Evolutionary conservation across 2,797 vertebrate species (phyloP), one percentile per base, ranked within the genome.

Genomic region (Halcyon leucocephala): DNA sequence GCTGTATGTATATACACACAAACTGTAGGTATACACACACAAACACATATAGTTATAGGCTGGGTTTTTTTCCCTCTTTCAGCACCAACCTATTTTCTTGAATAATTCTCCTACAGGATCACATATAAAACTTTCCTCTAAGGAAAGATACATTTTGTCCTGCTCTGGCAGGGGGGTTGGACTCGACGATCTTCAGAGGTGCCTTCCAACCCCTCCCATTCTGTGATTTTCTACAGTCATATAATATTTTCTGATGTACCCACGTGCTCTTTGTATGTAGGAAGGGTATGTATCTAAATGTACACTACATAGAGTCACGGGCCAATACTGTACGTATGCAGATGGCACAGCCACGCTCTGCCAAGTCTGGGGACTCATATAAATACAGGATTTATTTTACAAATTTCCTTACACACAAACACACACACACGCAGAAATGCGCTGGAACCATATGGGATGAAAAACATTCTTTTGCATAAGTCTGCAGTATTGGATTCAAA

Each of bases 311-410:
- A 28, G 7, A 77, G 74, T 41, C 78, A 77, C 2, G 3, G 71
- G 62, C 39, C 39, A 31, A 73, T 31, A 24, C 52, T 52, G 25
- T 29, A 46, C 12, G 26, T 86, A 80, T 0, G 52, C 83, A 91
- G 74, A 91, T 77, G 86, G 82, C 82, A 94, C 57, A 87, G 69
- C 29, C 52, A 12, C 24, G 64, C 48, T 71, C 71, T 91, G 93
- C 90, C 78, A 85, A 89, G 81, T 80, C 78, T 80, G 67, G 41
- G 61, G 74, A 90, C 49, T 95, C 88, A 62, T 62, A 57, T 92
- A 97, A 95, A 93, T 94, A 87, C 61, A 89, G 86, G 90, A 94
- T 95, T 93, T 92, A 92, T 90, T 95, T 95, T 90, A 97, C 89
- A 92, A 92, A 95, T 94, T 92, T 89, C 69, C 57, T 90, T 93